Base-by-base conservation (phyloP, 2,113 vertebrate species). In the Thermophis baileyi region DNA sequence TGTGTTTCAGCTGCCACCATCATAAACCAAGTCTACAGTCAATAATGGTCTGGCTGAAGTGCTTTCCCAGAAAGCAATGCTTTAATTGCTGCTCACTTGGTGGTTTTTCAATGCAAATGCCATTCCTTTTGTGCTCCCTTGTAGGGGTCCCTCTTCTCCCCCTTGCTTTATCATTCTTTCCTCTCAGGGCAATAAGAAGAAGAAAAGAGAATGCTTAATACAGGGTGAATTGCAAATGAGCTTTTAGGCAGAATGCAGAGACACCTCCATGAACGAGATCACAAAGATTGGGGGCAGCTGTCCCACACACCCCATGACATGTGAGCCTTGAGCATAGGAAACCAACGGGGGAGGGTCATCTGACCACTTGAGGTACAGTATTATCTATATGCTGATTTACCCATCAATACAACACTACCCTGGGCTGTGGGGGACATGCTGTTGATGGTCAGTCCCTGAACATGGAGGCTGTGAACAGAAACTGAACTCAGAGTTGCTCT, bases 1-100 rank as follows among this genome's bases (percentile, higher is more conserved):
- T 96, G 90, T 0, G 0, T 95, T 96, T 96, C 96, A 96, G 96
- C 96, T 93, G 94, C 94, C 94, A 94, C 95, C 96, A 95, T 96
- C 97, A 96, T 91, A 91, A 95, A 95, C n/a, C 0, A 0, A 54
- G 91, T 44, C 86, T 0, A 0, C 92, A 81, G 89, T 90, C 90
- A 51, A 91, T 85, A 92, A 90, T 55, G 0, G 1, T 30, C 92
- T 85, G 69, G 94, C 90, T 74, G 25, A 92, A 94, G 90, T 93
- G 81, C 89, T 91, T 24, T 93, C 12, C 91, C 93, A 85, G 27
- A 0, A 0, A 94, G 93, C 89, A 93, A 57, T 0, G 0, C 88
- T 97, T 90, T 50, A 94, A 95, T 92, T 91, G 85, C 91, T 92
- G 2, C 85, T 95, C 89, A 22, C 44, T 94, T 89, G 87, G 94